A percentile compares a stretch with the other conserved stretches of the same genome.
Evolutionary conservation across 2,888 invertebrate genomes (phyloP).

Genomic region (Chymomyza caudatula): DNA sequence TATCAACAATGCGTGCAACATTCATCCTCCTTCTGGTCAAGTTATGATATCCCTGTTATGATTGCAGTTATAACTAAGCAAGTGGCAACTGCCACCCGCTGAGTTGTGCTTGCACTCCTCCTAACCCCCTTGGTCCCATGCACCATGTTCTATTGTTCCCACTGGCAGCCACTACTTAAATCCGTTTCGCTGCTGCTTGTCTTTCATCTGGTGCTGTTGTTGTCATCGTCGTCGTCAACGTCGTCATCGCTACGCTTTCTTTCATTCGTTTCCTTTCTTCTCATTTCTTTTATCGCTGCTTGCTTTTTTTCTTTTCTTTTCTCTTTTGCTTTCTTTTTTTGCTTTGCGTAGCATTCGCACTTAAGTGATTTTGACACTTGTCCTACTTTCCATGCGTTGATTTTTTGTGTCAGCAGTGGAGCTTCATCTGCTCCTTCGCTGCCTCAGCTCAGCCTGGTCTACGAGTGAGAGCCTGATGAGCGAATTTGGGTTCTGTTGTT

Average conservation of each 20-base stretch:
- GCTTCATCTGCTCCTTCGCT: constrained; percentile 6
- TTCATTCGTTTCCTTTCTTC: not conserved
- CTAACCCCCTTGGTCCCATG: not conserved
- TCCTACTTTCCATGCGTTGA: constrained; percentile 71
- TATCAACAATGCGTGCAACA: not conserved
- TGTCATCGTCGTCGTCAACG: constrained; percentile 26
- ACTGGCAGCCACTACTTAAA: constrained; percentile 57
- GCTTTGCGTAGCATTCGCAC: constrained; percentile 63
- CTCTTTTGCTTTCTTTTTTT: not conserved
- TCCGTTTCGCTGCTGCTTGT: constrained; percentile 52
- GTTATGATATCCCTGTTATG: not conserved
- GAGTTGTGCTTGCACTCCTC: not conserved
- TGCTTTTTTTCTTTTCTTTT: constrained; percentile 49
- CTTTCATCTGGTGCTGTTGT: constrained; percentile 30
- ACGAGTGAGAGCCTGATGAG: constrained; percentile 18
- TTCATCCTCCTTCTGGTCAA: not conserved
- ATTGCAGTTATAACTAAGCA: not conserved
- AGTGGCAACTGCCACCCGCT: not conserved
- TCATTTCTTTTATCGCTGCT: constrained; percentile 28
- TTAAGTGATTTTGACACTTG: constrained; percentile 72
- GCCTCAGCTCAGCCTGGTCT: not conserved
- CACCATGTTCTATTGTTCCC: constrained; percentile 44
- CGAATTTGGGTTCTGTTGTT: not conserved
- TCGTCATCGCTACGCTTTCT: constrained; percentile 9
- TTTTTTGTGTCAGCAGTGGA: constrained; percentile 64